phyloP scores from a whole-genome alignment of 2,113 vertebrate species.

The Ardeotis arabs region DNA sequence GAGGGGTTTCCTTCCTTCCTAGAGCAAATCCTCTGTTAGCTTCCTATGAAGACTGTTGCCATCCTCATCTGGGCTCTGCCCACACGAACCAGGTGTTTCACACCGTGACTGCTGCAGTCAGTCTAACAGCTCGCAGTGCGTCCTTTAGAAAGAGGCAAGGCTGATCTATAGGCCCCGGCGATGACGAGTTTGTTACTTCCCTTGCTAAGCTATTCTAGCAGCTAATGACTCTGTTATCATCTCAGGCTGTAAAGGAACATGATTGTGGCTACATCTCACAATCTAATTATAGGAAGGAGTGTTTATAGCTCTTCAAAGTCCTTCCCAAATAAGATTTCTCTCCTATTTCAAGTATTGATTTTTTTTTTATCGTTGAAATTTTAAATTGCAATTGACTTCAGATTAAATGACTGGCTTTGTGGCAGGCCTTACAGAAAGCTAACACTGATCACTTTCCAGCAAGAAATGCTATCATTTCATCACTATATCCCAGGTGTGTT shows the following conservation, averaged over 20 bases:
- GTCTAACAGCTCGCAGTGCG: not conserved
- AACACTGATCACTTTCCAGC: not conserved
- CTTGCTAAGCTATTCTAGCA: not conserved
- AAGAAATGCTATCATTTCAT: not conserved
- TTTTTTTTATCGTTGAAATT: not conserved
- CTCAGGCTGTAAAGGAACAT: not conserved
- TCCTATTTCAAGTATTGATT: not conserved
- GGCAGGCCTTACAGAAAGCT: not conserved
- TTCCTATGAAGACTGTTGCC: not conserved
- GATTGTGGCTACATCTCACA: not conserved
- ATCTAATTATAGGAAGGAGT: not conserved
- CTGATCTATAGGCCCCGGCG: not conserved
- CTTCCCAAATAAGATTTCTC: not conserved
- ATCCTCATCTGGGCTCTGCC: not conserved
- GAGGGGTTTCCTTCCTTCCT: not conserved
- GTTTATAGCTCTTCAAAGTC: not conserved
- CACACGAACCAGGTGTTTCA: not conserved
- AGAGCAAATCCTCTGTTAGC: not conserved
- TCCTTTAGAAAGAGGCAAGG: not conserved
- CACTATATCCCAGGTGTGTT: not conserved
- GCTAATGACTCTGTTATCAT: not conserved
- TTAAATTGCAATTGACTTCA: not conserved
- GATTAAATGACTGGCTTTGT: not conserved
- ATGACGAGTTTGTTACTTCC: not conserved
- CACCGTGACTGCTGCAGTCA: not conserved